phyloP scores from a whole-genome alignment of 2,888 invertebrate genomes.

The Drosophila affinis region DNA sequence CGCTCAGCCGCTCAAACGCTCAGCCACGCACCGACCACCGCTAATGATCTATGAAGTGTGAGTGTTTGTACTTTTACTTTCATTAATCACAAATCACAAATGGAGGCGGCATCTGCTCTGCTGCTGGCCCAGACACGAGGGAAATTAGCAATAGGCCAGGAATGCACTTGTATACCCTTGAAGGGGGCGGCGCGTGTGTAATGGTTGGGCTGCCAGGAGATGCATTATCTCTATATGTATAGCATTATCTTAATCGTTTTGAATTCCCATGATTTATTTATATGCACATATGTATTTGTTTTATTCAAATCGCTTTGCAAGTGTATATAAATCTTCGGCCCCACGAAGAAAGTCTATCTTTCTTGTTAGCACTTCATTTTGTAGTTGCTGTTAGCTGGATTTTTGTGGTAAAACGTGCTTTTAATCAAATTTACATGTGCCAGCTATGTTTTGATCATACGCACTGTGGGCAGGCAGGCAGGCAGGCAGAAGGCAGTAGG shows the following conservation, averaged over 20 bases:
- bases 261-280: no score
- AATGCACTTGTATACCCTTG: conserved; percentile 25
- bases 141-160: conserved; percentile 62
- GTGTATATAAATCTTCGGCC: conserved; percentile 10
- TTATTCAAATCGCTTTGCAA: background rate
- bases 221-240: background rate
- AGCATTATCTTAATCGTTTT: background rate
- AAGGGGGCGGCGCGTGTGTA: no score
- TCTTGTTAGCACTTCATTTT: conserved; percentile 71
- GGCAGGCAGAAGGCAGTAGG: conserved; percentile 2
- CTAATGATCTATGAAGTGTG: conserved; percentile 78
- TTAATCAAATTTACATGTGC: conserved; percentile 74
- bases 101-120: conserved; percentile 67
- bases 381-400: conserved; percentile 31
- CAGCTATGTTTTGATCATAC: conserved; percentile 61
- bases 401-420: conserved; percentile 67
- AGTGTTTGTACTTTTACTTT: conserved; percentile 75
- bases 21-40: conserved; percentile 48
- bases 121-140: conserved; percentile 44
- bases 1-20: conserved; percentile 2
- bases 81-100: conserved; percentile 69
- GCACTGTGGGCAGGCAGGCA: conserved; percentile 64
- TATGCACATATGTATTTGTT: no score
- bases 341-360: conserved; percentile 9
- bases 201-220: no score